Evolutionary conservation across 1,140 invertebrate species (phyloP), one percentile per base, ranked within the genome.

Genomic region (Lepidotrigona ventralis): DNA sequence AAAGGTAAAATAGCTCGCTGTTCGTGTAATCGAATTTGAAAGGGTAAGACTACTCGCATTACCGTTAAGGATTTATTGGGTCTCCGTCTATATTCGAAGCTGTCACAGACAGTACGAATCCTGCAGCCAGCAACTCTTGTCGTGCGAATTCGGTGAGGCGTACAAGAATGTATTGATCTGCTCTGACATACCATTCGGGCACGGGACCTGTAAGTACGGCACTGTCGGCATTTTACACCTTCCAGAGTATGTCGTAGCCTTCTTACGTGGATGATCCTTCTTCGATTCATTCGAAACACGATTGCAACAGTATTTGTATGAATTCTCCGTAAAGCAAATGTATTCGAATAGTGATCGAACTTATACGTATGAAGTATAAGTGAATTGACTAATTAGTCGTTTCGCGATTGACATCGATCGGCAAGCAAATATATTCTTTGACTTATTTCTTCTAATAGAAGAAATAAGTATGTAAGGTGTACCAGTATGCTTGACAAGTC

Each of bases 121-220:
- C 60, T 58, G 70, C 72, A 81, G 63, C 72, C 75, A 64, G 77
- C 78, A 86, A 84, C 89, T 88, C 87, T 89, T 88, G 86, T 90
- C 89, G 88, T 88, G 88, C 88, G 88, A 91, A 91, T 89, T 92
- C 89, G 88, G 79, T 88, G 91, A 93, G 88, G 89, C 91, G 92
- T 90, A 90, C 89, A 93, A 93, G 92, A 93, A 93, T 93, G 91
- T 93, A 93, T 93, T 92, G 92, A 93, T 93, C 91, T 91, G 90
- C 86, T 70, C 86, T 92, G 92, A 93, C 91, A 92, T 92, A 90
- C 89, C 92, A 92, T 91, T 88, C 90, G 89, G 86, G 87, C 88
- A 89, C 89, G 88, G 89, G 90, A 87, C 88, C 90, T 83, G 89
- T 91, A 92, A 92, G 90, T 87, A 91, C 91, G 91, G 90, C 89